Base-by-base conservation (phyloP, 2,113 vertebrate genomes). In the Laterallus jamaicensis region DNA sequence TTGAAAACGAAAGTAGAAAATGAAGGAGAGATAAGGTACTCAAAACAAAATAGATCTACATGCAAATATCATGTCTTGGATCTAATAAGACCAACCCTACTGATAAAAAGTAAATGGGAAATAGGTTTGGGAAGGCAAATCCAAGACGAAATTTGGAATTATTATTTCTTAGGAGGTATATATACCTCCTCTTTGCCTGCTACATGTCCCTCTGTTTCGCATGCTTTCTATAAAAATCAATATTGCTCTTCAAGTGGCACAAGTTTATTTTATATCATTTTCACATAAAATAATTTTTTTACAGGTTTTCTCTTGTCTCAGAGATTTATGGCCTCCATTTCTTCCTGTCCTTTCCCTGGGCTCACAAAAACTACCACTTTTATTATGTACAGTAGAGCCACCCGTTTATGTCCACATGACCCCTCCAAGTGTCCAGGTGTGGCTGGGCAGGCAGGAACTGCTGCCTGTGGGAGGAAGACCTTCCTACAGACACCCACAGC, bases 1-100 rank as follows among this genome's bases (percentile, higher is more conserved):
- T 14, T 92, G 35, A 82, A 90, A 79, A 78, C 85, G 77, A 64
- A 86, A 90, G 35, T 35, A 63, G 32, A 82, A 81, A 86, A 89
- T 50, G 26, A 88, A 79, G 40, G 5, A 49, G 58, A 73, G 86
- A 86, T 86, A 93, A 89, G 58, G 12, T 20, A 59, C 31, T 67
- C 31, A 52, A 90, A 96, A 82, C 70, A 94, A 81, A 94, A 87
- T 84, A 83, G 31, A 62, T 59, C 59, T 68, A 52, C 17, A 69
- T 19, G 49, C 63, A 69, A 81, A 80, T 81, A 58, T 76, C 81
- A 60, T 63, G 29, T 74, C 47, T 54, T 84, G 55, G 44, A 56
- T 93, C 64, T 78, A 81, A 29, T 79, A 60, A 90, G 82, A 80
- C 29, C 49, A 71, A 62, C 39, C 8, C 6, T n/a, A 15, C 15